phyloP scores from a whole-genome alignment of 2,113 vertebrate genomes.

The Pachypanchax playfairii region DNA sequence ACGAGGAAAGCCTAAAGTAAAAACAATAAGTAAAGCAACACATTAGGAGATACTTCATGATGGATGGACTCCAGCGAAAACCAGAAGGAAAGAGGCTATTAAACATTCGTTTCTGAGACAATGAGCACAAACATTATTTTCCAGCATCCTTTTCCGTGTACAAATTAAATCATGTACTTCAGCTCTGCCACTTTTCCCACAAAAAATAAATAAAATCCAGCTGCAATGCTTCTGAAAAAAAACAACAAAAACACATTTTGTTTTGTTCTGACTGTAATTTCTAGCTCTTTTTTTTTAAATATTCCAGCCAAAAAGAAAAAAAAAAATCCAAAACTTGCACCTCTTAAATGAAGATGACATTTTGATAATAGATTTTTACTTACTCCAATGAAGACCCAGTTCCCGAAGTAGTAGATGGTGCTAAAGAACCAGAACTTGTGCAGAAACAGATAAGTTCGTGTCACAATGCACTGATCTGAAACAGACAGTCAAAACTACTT shows the following conservation, averaged over 20 bases:
- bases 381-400: slow-evolving; percentile 96
- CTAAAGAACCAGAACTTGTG: slow-evolving; percentile 99
- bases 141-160: background rate
- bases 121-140: slow-evolving; percentile 40
- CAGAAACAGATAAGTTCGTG: slow-evolving; percentile 94
- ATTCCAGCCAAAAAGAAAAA: too few relatives aligned
- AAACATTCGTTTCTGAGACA: slow-evolving; percentile 32
- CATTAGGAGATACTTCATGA: slow-evolving; percentile 33
- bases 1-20: slow-evolving; percentile 87
- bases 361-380: slow-evolving; percentile 64
- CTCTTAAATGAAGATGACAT: background rate
- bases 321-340: background rate
- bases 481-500: slow-evolving; percentile 42
- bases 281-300: too few relatives aligned
- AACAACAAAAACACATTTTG: too few relatives aligned
- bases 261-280: background rate
- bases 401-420: slow-evolving; percentile 96
- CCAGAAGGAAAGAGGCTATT: slow-evolving; percentile 33
- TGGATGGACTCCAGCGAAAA: slow-evolving; percentile 28
- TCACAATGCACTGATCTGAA: slow-evolving; percentile 93
- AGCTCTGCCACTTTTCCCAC: slow-evolving; percentile 3
- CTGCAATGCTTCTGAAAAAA: slow-evolving; percentile 14
- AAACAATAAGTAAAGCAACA: slow-evolving; percentile 22
- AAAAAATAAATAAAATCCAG: background rate
- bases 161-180: slow-evolving; percentile 26